Conservation (phyloP, 2,888 invertebrate genomes). For the Strigamia crassipes region DNA sequence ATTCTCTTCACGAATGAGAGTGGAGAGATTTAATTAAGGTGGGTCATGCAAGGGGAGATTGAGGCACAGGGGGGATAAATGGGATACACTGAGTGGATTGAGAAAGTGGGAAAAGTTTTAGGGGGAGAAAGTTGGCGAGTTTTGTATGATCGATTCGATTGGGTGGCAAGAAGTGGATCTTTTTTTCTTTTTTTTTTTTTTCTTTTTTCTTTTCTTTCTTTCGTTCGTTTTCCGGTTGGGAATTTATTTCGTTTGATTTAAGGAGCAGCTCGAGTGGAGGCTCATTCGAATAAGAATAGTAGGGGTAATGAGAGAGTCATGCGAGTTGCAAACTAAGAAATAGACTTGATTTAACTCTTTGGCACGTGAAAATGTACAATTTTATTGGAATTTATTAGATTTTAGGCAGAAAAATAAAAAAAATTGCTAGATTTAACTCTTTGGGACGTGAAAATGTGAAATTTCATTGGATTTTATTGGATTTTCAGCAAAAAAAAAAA, state of each 20-base stretch:
- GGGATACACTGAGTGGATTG: slow-evolving; percentile 34
- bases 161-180: too few species aligned
- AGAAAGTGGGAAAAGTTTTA: neutral
- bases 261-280: neutral
- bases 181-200: neutral
- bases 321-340: too few species aligned
- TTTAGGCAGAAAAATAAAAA: too few species aligned
- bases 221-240: neutral
- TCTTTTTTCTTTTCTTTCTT: neutral
- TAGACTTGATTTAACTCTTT: too few species aligned
- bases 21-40: slow-evolving; percentile 32
- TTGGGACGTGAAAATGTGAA: too few species aligned
- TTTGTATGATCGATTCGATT: too few species aligned
- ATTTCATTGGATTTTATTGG: too few species aligned
- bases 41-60: slow-evolving; percentile 35
- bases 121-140: too few species aligned
- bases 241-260: neutral
- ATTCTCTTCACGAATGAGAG: slow-evolving; percentile 38
- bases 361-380: too few species aligned
- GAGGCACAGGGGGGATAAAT: slow-evolving; percentile 27
- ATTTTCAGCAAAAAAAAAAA: too few species aligned
- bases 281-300: slow-evolving; percentile 32
- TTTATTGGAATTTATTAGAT: too few species aligned
- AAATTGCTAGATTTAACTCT: too few species aligned
- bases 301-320: slow-evolving; percentile 10